Percentiles rank a stretch among this genome's conserved stretches.
Conservation (phyloP, 1,140 invertebrate species). For the Latrodectus geometricus region DNA sequence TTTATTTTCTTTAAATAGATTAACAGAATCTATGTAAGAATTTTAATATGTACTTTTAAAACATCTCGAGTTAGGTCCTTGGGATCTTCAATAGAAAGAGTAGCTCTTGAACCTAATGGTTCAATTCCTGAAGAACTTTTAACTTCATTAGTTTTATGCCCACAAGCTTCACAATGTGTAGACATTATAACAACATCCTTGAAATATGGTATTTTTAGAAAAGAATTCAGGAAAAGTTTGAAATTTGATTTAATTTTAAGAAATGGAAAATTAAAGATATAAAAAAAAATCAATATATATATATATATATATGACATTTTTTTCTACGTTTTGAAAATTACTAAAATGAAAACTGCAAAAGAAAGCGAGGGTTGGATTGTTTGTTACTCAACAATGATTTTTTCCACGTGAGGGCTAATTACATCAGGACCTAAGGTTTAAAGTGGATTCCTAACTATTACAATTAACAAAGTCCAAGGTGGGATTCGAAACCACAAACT, state of each 20-base stretch:
- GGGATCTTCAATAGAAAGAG: slow-evolving; percentile 78
- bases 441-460: not conserved
- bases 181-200: slow-evolving; percentile 98
- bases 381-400: too few relatives aligned
- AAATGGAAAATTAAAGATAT: slow-evolving; percentile 54
- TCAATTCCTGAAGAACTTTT: slow-evolving; percentile 94
- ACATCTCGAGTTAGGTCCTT: slow-evolving; percentile 92
- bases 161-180: slow-evolving; percentile 90
- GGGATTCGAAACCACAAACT: too few relatives aligned
- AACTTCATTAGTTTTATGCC: slow-evolving; percentile 91
- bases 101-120: slow-evolving; percentile 82
- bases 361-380: too few relatives aligned
- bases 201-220: slow-evolving; percentile 91
- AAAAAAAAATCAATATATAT: slow-evolving; percentile 61
- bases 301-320: too few relatives aligned
- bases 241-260: slow-evolving; percentile 30
- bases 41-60: slow-evolving; percentile 78
- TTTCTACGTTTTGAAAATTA: too few relatives aligned
- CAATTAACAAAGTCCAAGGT: not conserved
- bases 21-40: slow-evolving; percentile 34
- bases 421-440: not conserved
- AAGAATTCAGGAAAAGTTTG: slow-evolving; percentile 44
- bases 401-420: too few relatives aligned
- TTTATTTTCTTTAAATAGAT: not conserved
- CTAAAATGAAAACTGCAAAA: too few relatives aligned